phyloP scores from a whole-genome alignment of 2,888 invertebrate genomes.

The Drosophila meridionalis region DNA sequence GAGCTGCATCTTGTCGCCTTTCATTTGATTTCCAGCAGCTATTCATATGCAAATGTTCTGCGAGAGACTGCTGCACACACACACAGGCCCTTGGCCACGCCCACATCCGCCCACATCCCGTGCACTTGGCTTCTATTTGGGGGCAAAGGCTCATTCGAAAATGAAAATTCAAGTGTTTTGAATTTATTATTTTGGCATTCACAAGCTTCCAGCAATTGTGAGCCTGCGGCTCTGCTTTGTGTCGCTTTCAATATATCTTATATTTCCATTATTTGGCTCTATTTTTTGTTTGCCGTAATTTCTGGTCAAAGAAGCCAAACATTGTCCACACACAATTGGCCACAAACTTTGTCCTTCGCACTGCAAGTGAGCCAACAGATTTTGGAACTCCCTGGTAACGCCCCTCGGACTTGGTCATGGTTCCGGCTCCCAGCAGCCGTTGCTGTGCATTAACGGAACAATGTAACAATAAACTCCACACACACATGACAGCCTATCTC shows the following conservation, averaged over 20 bases:
- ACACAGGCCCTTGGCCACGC: constrained; percentile 21
- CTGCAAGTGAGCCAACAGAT: not conserved
- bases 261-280: not conserved
- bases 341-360: constrained; percentile 16
- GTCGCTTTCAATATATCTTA: not conserved
- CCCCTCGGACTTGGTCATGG: constrained; percentile 18
- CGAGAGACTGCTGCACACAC: constrained; percentile 13
- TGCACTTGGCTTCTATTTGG: constrained; percentile 16
- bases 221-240: not conserved
- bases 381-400: constrained; percentile 2
- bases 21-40: constrained; percentile 53
- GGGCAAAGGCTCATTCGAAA: constrained; percentile 46
- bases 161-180: constrained; percentile 72
- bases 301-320: constrained; percentile 57
- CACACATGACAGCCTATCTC: constrained; percentile 17
- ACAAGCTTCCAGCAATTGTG: constrained; percentile 13
- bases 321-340: constrained; percentile 45
- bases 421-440: constrained; percentile 38
- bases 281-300: constrained; percentile 4
- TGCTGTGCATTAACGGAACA: constrained; percentile 61
- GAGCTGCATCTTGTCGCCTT: constrained; percentile 45
- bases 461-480: constrained; percentile 54
- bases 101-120: not conserved
- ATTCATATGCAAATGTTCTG: constrained; percentile 73
- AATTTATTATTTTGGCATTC: constrained; percentile 65